Conservation (phyloP, 2,113 vertebrate genomes). For the Cheirogaleus medius region DNA sequence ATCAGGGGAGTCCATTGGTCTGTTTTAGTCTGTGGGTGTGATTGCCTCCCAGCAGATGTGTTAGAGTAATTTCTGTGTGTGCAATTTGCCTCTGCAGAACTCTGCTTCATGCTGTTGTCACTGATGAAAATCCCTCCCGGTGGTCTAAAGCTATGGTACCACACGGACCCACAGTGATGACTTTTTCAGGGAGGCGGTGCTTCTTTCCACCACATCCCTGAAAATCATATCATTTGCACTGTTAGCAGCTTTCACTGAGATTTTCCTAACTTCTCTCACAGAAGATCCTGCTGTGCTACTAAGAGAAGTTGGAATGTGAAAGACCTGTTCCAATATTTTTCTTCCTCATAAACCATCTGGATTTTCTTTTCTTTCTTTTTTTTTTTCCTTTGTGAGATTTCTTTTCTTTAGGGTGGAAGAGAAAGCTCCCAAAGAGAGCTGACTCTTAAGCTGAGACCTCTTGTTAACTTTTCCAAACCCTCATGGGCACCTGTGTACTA, state of each 20-base stretch:
- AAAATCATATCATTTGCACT: slow-evolving; percentile 56
- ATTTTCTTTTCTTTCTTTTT: background rate
- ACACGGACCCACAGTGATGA: background rate
- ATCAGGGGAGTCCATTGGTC: background rate
- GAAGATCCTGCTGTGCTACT: slow-evolving; percentile 42
- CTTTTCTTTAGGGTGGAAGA: background rate
- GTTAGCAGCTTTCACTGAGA: slow-evolving; percentile 17
- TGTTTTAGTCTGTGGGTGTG: background rate
- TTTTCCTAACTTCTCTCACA: slow-evolving; percentile 35
- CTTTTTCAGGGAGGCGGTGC: background rate
- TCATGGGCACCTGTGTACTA: too few species aligned
- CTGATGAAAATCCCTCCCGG: slow-evolving; percentile 43
- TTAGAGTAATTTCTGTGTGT: background rate
- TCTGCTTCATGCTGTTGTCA: background rate
- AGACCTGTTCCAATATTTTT: background rate
- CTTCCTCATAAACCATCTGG: slow-evolving; percentile 43
- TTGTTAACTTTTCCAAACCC: background rate
- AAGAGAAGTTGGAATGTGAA: slow-evolving; percentile 41
- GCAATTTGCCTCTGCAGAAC: slow-evolving; percentile 20
- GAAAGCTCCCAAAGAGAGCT: background rate
- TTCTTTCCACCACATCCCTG: background rate
- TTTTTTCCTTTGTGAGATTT: background rate
- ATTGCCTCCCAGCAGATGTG: background rate
- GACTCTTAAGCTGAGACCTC: background rate
- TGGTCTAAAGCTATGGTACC: background rate